These are phyloP conservation scores for Sitobion miscanthi DNA, from an alignment of 1,140 invertebrate species.

Conservation along the genomic window DNA sequence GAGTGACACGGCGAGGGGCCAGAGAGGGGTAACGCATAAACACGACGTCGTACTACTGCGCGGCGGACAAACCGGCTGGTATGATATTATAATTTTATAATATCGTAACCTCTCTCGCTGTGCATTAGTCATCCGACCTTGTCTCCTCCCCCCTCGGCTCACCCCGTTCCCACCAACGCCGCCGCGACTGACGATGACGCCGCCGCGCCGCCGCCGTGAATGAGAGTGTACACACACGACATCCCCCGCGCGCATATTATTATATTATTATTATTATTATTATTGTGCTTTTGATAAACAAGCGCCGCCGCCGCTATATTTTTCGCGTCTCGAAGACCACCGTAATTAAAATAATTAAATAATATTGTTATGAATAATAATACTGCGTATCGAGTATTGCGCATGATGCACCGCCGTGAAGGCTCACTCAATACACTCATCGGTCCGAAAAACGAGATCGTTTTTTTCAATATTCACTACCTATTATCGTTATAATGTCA, in stretches of 20 bases:
- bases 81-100: background rate
- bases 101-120: constrained; percentile 17
- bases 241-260: background rate
- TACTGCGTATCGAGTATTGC: background rate
- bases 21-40: background rate
- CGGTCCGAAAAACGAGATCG: background rate
- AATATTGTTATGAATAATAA: background rate
- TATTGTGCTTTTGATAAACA: background rate
- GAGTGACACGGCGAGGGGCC: background rate
- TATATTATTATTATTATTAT: background rate
- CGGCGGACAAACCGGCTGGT: constrained; percentile 47
- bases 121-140: constrained; percentile 56
- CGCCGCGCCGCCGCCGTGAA: background rate
- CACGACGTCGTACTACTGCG: background rate
- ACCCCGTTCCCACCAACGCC: background rate
- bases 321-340: background rate
- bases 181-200: background rate
- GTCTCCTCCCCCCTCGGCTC: constrained; percentile 22
- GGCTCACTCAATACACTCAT: background rate
- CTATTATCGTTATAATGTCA: background rate
- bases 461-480: background rate
- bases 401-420: background rate
- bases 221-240: background rate
- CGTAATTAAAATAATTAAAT: constrained; percentile 15
- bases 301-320: background rate